Evolutionary conservation across 1,140 invertebrate genomes (phyloP), one percentile per base, ranked within the genome.

Genomic region (Drosophila eugracilis): DNA sequence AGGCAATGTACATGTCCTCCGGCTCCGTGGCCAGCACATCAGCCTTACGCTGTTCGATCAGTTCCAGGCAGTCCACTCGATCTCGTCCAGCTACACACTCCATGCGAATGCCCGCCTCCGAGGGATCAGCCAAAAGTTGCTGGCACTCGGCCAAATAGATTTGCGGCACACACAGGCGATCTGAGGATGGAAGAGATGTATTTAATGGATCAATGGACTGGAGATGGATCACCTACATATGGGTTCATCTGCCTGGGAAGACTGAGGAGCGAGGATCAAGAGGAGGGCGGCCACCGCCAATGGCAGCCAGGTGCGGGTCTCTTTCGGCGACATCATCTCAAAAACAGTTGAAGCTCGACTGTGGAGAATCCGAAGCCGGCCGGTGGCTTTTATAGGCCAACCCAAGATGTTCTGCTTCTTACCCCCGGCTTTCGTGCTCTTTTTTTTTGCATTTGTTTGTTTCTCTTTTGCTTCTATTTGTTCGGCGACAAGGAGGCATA

Each of bases 11-110:
- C 93, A 97, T 90, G 62, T 91, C 91, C 81, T 97, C 96, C 1
- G 96, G 95, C 81, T 97, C 96, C 1, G 96, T 94, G 10, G 95
- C 95, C 14, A 95, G 94, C 21, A 97, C 93, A 90, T 98, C 97
- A 0, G 96, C 96, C 75, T 95, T 93, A 36, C 95, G 93, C 73
- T 94, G 93, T 41, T 95, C 94, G 21, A 98, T 94, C 85, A 94
- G 93, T 17, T 94, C 92, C 71, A 97, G 93, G 79, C 97, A 98
- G 32, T 96, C 95, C 57, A 95, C 91, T 44, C 95, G 95, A 91
- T 96, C 95, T 73, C 95, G 93, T 1, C 95, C 95, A 2, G 94
- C 89, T 4, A 96, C 92, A 89, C 95, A 96, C 76, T 94, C 92
- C 66, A 95, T 93, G 10, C 92, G 90, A 9, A 94, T 94, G 53